These are phyloP conservation scores for Agonopterix alstromeriana DNA, from an alignment of 2,888 invertebrate species.

Conservation along the genomic window DNA sequence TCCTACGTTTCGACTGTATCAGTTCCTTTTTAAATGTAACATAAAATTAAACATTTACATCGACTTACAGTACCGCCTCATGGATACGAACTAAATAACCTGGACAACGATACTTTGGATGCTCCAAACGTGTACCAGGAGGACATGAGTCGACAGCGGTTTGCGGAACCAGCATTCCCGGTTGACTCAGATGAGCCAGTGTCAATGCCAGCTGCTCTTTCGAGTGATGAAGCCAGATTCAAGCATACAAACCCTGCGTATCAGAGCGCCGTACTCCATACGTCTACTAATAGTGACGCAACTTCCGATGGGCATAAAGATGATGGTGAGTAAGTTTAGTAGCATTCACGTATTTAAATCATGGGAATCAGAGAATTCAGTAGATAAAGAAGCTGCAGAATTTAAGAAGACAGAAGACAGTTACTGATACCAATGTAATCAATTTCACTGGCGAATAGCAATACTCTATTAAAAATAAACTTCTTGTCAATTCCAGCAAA, in stretches of 20 bases:
- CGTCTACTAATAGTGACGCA: conserved; percentile 58
- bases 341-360: no score
- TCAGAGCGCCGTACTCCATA: conserved; percentile 83
- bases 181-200: conserved; percentile 63
- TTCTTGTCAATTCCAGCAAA: conserved; percentile 43
- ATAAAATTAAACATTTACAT: neutral
- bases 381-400: no score
- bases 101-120: conserved; percentile 80
- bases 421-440: no score
- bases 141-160: conserved; percentile 49
- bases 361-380: no score
- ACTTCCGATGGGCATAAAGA: conserved; percentile 57
- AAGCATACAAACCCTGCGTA: conserved; percentile 85
- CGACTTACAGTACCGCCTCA: conserved; percentile 76
- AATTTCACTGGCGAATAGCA: no score
- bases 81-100: conserved; percentile 80
- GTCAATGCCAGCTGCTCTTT: conserved; percentile 59
- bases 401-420: no score
- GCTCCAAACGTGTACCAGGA: conserved; percentile 77
- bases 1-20: neutral
- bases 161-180: conserved; percentile 51
- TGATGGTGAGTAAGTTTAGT: conserved; percentile 41
- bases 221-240: conserved; percentile 73
- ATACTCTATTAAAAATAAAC: no score
- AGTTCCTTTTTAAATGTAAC: neutral